A percentile compares a stretch with the other conserved stretches of the same genome.
Evolutionary conservation across 2,113 vertebrate genomes (phyloP).

Genomic region (Fukomys damarensis): DNA sequence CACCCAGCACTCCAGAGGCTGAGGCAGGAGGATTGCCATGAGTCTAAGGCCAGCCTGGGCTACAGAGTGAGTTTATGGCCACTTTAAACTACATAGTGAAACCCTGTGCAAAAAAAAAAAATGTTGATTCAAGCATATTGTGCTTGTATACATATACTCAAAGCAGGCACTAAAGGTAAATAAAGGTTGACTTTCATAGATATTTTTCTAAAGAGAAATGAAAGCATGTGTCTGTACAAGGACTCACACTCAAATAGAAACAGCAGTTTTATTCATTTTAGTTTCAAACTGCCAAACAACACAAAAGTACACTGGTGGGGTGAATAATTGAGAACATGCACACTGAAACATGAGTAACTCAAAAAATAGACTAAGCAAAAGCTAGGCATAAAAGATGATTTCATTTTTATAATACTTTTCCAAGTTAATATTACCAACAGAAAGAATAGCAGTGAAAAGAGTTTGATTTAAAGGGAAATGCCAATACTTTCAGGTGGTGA

Average conservation of each 20-base stretch:
- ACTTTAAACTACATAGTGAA: no score
- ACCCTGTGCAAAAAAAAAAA: neutral
- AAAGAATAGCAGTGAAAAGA: neutral
- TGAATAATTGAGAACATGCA: neutral
- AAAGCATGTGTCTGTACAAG: neutral
- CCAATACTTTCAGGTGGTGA: neutral
- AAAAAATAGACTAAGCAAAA: slow-evolving; percentile 6
- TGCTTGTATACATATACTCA: neutral
- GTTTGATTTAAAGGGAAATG: neutral
- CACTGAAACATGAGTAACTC: neutral
- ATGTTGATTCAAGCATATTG: neutral
- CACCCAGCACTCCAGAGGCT: no score
- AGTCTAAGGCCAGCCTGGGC: no score
- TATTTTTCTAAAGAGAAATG: neutral
- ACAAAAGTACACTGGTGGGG: neutral
- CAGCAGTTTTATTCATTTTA: neutral
- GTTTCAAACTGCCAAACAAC: neutral
- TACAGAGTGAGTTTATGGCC: no score
- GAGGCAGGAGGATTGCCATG: no score
- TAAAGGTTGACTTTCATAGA: neutral
- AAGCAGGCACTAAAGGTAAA: neutral
- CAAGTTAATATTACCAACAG: neutral
- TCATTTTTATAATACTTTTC: neutral
- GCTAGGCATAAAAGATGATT: neutral
- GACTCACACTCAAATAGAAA: neutral